Percentiles rank a stretch among this genome's conserved stretches.
Conservation (phyloP, 2,888 invertebrate species). For the Drosophila birchii region DNA sequence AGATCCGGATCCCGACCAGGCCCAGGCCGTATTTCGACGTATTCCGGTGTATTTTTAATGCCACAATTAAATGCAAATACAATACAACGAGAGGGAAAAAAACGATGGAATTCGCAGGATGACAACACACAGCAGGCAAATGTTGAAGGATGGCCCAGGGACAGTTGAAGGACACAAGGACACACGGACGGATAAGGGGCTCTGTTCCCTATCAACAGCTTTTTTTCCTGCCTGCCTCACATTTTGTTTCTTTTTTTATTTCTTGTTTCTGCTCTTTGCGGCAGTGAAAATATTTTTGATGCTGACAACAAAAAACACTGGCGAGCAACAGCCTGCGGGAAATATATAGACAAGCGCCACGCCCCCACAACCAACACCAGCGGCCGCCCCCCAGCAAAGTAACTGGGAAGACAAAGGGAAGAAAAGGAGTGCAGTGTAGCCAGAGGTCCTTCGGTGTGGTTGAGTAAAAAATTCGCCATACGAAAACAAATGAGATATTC, state of each 20-base stretch:
- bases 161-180: conserved; percentile 44
- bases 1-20: conserved; percentile 21
- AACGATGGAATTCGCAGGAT: conserved; percentile 30
- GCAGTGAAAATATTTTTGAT: conserved; percentile 68
- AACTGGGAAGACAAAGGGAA: conserved; percentile 26
- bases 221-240: conserved; percentile 32
- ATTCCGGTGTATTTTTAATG: conserved; percentile 71
- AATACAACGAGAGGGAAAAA: conserved; percentile 49
- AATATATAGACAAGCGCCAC: conserved; percentile 68
- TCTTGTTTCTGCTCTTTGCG: conserved; percentile 30
- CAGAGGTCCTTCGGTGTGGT: conserved; percentile 40
- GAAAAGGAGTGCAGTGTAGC: conserved; percentile 24
- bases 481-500: conserved; percentile 34
- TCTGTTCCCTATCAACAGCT: conserved; percentile 49
- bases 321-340: conserved; percentile 58
- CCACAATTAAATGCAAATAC: conserved; percentile 79
- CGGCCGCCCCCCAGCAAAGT: conserved; percentile 35
- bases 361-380: conserved; percentile 49
- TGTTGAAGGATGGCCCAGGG: conserved; percentile 61
- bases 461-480: conserved; percentile 51
- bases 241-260: conserved; percentile 18
- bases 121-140: conserved; percentile 42
- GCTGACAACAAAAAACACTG: conserved; percentile 50
- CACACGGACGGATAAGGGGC: conserved; percentile 24
- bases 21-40: conserved; percentile 1